Conservation (phyloP, 2,797 vertebrate genomes). For the Mus caroli region DNA sequence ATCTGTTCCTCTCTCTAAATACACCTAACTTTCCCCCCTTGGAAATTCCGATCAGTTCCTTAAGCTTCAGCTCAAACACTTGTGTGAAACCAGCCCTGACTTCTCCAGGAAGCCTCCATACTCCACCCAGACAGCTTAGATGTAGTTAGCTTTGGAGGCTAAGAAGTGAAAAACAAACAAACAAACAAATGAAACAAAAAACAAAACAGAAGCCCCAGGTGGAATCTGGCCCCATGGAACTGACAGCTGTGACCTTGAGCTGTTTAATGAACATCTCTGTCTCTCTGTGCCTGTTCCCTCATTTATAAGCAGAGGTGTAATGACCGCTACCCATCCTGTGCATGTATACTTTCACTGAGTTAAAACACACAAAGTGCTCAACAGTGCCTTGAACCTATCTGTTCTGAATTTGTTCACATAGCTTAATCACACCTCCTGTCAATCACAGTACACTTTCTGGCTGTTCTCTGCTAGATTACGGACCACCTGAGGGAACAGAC, state of each 20-base stretch:
- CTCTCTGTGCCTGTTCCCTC: neutral
- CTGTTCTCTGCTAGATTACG: neutral
- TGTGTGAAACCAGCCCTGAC: neutral
- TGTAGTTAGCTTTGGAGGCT: neutral
- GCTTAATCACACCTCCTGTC: neutral
- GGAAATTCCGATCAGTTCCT: neutral
- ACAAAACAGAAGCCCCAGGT: neutral
- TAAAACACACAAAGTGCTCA: neutral
- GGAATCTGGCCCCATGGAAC: neutral
- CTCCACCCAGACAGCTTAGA: neutral
- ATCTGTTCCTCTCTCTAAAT: neutral
- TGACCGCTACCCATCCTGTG: neutral
- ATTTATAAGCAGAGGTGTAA: fast-evolving
- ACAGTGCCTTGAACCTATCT: neutral
- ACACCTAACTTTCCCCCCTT: neutral
- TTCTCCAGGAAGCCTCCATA: neutral
- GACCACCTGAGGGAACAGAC: conserved; percentile 11
- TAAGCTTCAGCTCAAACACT: neutral
- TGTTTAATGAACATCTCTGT: neutral
- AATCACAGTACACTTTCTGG: neutral
- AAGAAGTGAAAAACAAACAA: neutral
- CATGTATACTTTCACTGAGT: neutral
- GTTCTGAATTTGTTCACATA: neutral
- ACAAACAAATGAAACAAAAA: neutral
- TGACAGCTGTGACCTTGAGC: neutral